Percentiles rank a stretch among this genome's conserved stretches.
Conservation (phyloP, 2,797 vertebrate species). For the Loriculus beryllinus region DNA sequence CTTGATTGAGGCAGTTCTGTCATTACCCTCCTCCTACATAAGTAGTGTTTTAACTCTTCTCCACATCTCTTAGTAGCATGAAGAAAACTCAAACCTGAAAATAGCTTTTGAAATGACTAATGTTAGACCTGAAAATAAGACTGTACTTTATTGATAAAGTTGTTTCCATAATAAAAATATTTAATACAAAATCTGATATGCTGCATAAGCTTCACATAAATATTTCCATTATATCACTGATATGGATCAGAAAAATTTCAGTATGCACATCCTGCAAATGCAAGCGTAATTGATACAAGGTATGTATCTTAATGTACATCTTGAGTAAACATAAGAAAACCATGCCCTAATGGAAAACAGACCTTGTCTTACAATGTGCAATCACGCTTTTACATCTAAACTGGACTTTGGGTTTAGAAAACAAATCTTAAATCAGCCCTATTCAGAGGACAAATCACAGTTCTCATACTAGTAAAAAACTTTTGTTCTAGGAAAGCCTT, state of each 20-base stretch:
- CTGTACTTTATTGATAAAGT: neutral
- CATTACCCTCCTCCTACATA: neutral
- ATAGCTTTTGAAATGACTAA: neutral
- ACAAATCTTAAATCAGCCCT: constrained; percentile 60
- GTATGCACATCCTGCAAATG: constrained; percentile 57
- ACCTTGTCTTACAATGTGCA: constrained; percentile 31
- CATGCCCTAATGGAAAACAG: constrained; percentile 66
- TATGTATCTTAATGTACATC: constrained; percentile 64
- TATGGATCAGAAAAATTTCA: constrained; percentile 53
- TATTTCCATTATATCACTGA: constrained; percentile 48
- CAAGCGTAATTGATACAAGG: constrained; percentile 65
- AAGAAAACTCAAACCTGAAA: neutral
- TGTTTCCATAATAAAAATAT: constrained; percentile 43
- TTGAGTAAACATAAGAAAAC: constrained; percentile 61
- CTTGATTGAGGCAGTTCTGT: neutral
- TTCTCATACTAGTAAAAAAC: constrained; percentile 41
- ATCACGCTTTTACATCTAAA: constrained; percentile 54
- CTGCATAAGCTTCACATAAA: constrained; percentile 16
- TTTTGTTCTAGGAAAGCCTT: constrained; percentile 44
- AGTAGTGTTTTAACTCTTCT: neutral
- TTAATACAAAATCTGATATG: neutral
- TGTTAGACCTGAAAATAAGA: neutral
- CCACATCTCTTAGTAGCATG: neutral
- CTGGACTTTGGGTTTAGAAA: constrained; percentile 52
- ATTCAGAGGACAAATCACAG: constrained; percentile 45